phyloP scores from a whole-genome alignment of 1,140 invertebrate genomes.

The Eurosta solidaginis region DNA sequence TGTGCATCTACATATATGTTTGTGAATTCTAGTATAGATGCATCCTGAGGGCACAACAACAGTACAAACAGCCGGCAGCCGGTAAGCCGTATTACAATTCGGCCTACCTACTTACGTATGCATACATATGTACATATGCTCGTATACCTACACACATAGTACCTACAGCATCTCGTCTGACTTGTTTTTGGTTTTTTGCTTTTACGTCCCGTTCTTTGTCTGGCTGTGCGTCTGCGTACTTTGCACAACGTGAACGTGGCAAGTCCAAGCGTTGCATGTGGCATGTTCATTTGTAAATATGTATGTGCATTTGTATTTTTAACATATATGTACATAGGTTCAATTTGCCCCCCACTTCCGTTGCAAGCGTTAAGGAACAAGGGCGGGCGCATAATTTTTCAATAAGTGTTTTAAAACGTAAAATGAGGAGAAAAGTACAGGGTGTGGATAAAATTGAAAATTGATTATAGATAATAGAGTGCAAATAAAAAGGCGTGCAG shows the following conservation, averaged over 20 bases:
- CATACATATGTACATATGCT: not conserved
- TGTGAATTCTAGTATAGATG: not conserved
- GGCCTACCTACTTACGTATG: not conserved
- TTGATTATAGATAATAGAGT: too few relatives aligned
- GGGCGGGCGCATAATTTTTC: too few relatives aligned
- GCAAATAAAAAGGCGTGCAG: too few relatives aligned
- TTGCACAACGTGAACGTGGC: not conserved
- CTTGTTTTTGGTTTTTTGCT: not conserved
- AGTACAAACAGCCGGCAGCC: not conserved
- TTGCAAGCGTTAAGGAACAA: not conserved
- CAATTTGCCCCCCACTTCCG: conserved; percentile 5
- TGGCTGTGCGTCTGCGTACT: conserved; percentile 7
- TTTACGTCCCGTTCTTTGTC: not conserved
- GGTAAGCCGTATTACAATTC: not conserved
- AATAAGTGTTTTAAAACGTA: too few relatives aligned
- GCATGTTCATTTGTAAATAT: not conserved
- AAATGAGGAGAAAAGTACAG: too few relatives aligned
- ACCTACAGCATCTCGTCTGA: not conserved
- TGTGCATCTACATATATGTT: not conserved
- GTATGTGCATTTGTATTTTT: not conserved
- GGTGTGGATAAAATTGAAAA: too few relatives aligned
- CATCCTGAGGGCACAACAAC: not conserved
- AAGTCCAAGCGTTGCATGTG: not conserved
- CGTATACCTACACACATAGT: not conserved
- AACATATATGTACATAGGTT: not conserved